Evolutionary conservation across 2,797 vertebrate species (phyloP).

Genomic region (Carapus acus): DNA sequence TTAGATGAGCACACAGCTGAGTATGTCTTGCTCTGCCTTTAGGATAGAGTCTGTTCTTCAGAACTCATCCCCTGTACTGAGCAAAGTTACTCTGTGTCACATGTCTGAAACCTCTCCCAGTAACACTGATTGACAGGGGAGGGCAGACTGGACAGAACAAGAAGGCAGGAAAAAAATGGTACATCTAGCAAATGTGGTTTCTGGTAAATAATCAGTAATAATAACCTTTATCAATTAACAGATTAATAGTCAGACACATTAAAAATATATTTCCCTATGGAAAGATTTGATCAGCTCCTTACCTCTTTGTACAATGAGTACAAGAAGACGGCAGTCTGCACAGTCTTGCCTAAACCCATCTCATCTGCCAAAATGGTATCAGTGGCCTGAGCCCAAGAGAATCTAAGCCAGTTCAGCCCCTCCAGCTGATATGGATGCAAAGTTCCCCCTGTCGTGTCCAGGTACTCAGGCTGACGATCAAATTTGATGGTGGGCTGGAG

Average conservation of each 20-base stretch:
- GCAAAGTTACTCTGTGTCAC: constrained; percentile 54
- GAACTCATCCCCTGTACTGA: constrained; percentile 58
- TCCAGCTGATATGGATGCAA: constrained; percentile 97
- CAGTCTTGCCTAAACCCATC: constrained; percentile 98
- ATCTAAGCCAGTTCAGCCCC: constrained; percentile 95
- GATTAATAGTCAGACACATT: neutral
- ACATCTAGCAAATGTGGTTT: neutral
- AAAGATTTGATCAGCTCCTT: constrained; percentile 3
- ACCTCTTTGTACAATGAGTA: constrained; percentile 99
- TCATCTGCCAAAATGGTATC: constrained; percentile 97
- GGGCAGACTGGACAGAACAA: constrained; percentile 48
- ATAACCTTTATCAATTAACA: neutral
- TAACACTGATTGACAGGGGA: constrained; percentile 38
- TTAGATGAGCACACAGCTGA: neutral
- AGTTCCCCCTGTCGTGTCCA: constrained; percentile 89
- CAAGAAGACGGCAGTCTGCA: constrained; percentile 95
- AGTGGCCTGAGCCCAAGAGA: constrained; percentile 98
- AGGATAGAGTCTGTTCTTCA: constrained; percentile 55
- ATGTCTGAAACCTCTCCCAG: constrained; percentile 45
- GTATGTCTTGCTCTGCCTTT: constrained; percentile 59
- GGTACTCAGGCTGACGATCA: constrained; percentile 90
- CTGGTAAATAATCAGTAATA: neutral
- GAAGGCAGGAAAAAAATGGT: neutral
- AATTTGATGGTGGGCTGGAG: constrained; percentile 96
- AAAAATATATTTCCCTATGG: neutral